Evolutionary conservation across 2,797 vertebrate genomes (phyloP).

Genomic region (Lithobates sylvaticus): DNA sequence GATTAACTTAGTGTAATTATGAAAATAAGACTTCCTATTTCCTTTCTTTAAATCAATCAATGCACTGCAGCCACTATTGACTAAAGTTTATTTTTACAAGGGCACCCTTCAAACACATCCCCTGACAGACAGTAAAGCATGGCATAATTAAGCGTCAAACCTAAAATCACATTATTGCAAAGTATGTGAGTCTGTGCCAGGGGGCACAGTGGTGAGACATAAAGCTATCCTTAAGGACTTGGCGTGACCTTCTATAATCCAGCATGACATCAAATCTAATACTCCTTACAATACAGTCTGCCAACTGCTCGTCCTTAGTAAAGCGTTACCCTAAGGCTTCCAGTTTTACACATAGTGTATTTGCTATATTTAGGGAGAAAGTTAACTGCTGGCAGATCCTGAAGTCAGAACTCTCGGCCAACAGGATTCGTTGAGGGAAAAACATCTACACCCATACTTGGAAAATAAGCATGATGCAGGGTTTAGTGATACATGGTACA

Average conservation of each 20-base stretch:
- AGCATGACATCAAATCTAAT: slow-evolving; percentile 10
- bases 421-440: slow-evolving; percentile 2
- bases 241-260: slow-evolving; percentile 31
- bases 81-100: background rate
- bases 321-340: slow-evolving; percentile 41
- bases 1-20: background rate
- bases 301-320: slow-evolving; percentile 31
- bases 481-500: slow-evolving; percentile 31
- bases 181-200: slow-evolving; percentile 13
- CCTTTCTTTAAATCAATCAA: background rate
- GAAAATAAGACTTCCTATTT: background rate
- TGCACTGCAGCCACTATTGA: background rate
- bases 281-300: slow-evolving; percentile 42
- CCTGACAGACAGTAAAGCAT: too few relatives aligned
- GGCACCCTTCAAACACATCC: background rate
- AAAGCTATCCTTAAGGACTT: slow-evolving; percentile 31
- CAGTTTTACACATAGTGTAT: slow-evolving; percentile 55
- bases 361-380: slow-evolving; percentile 54
- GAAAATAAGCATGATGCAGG: slow-evolving; percentile 26
- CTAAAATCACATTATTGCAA: background rate
- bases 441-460: slow-evolving; percentile 29
- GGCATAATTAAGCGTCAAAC: background rate
- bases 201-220: slow-evolving; percentile 34
- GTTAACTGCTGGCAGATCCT: slow-evolving; percentile 14
- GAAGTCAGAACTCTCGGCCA: slow-evolving; percentile 17